These are phyloP conservation scores for Phalloptychus januarius DNA, from an alignment of 2,797 vertebrate genomes.

Conservation along the genomic window DNA sequence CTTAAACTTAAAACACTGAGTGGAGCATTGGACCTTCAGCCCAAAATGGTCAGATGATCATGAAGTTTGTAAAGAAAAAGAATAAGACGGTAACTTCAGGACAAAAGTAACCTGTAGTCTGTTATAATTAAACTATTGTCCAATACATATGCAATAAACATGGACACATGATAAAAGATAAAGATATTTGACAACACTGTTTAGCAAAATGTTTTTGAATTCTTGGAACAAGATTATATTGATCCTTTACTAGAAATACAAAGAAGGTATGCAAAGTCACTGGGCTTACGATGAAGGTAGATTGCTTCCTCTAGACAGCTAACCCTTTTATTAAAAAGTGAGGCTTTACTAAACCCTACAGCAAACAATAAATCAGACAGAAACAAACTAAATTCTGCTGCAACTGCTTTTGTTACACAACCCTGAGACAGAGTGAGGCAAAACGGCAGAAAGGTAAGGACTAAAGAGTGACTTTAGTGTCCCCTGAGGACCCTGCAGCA, in stretches of 20 bases:
- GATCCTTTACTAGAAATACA: background rate
- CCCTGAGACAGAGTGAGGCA: slow-evolving; percentile 8
- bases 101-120: background rate
- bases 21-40: background rate
- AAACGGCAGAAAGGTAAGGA: slow-evolving; percentile 50
- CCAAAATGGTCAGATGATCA: background rate
- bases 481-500: slow-evolving; percentile 51
- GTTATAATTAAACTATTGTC: background rate
- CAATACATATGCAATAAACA: background rate
- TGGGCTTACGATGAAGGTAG: background rate
- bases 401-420: slow-evolving; percentile 10
- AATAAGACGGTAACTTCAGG: background rate
- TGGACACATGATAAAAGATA: background rate
- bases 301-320: background rate
- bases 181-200: background rate
- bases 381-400: background rate
- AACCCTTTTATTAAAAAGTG: background rate
- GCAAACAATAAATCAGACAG: background rate
- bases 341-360: background rate
- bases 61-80: background rate
- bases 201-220: background rate
- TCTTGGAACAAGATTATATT: background rate
- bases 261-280: background rate
- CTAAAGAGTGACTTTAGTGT: slow-evolving; percentile 47
- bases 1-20: background rate